Evolutionary conservation across 2,797 vertebrate species (phyloP).

Genomic region (Diglossa cyanea): DNA sequence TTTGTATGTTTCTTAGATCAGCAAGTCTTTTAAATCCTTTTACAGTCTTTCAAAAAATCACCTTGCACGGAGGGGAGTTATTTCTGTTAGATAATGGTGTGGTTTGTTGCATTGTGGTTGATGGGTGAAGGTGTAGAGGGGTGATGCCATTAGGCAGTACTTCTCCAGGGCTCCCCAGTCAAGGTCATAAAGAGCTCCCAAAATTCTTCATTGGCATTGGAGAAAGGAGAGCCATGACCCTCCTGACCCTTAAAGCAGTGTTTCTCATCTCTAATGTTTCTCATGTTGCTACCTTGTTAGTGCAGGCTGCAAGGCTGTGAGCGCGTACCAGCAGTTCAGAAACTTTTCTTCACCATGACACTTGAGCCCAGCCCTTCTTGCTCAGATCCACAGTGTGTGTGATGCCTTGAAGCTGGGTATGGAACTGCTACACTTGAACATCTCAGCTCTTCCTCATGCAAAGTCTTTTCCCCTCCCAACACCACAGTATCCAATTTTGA

Average conservation of each 20-base stretch:
- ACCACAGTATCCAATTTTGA: neutral
- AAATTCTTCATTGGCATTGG: neutral
- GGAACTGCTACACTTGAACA: neutral
- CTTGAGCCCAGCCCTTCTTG: neutral
- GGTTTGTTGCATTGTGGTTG: neutral
- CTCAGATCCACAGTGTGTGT: accelerated
- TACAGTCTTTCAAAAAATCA: neutral
- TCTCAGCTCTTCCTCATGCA: neutral
- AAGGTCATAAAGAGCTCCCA: neutral
- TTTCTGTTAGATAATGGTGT: neutral
- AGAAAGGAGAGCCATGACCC: neutral
- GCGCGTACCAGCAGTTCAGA: neutral
- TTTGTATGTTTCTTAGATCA: neutral
- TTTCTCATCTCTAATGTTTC: neutral
- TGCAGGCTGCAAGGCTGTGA: neutral
- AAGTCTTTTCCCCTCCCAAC: neutral
- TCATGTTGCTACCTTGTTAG: neutral
- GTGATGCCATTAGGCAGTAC: neutral
- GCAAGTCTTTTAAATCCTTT: neutral
- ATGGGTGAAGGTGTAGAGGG: neutral
- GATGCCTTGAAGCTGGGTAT: neutral
- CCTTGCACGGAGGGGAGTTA: neutral
- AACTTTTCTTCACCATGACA: neutral
- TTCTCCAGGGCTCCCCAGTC: neutral
- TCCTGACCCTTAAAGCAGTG: neutral